phyloP scores from a whole-genome alignment of 1,140 invertebrate species.

The Panonychus citri region DNA sequence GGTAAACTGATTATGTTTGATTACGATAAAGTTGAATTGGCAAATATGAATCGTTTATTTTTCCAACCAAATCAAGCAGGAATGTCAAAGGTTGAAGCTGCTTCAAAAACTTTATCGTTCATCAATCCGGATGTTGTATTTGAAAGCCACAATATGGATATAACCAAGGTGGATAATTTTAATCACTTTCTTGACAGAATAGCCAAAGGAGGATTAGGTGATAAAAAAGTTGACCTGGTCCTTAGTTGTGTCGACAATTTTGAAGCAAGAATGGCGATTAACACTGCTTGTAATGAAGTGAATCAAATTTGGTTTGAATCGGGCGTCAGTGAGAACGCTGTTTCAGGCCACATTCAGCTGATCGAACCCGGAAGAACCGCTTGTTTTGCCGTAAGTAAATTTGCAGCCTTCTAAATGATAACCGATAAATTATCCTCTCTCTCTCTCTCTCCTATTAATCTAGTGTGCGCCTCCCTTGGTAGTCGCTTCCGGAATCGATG shows the following conservation, averaged over 20 bases:
- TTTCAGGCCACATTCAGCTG: conserved; percentile 95
- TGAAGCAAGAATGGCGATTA: conserved; percentile 91
- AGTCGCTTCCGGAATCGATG: conserved; percentile 88
- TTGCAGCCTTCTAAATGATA: conserved; percentile 4
- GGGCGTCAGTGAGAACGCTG: conserved; percentile 96
- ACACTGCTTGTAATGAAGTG: conserved; percentile 87
- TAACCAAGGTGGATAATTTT: conserved; percentile 88
- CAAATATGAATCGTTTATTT: conserved; percentile 98
- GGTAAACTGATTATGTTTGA: conserved; percentile 92
- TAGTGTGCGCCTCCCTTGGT: conserved; percentile 94
- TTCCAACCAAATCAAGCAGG: conserved; percentile 96
- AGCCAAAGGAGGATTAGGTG: conserved; percentile 31
- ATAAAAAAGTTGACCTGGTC: conserved; percentile 61
- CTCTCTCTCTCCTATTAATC: no score
- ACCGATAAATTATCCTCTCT: no score
- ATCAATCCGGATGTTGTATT: conserved; percentile 97
- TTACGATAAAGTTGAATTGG: conserved; percentile 96
- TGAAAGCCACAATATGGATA: conserved; percentile 87
- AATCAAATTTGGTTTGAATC: conserved; percentile 91
- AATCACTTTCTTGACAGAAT: conserved; percentile 67
- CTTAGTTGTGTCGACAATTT: conserved; percentile 98
- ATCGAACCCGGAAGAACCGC: conserved; percentile 84
- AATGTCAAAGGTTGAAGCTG: conserved; percentile 80
- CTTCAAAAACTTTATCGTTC: conserved; percentile 20
- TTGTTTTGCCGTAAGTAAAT: conserved; percentile 71